Base-by-base conservation (phyloP, 1,140 invertebrate genomes). In the Achatina immaculata region DNA sequence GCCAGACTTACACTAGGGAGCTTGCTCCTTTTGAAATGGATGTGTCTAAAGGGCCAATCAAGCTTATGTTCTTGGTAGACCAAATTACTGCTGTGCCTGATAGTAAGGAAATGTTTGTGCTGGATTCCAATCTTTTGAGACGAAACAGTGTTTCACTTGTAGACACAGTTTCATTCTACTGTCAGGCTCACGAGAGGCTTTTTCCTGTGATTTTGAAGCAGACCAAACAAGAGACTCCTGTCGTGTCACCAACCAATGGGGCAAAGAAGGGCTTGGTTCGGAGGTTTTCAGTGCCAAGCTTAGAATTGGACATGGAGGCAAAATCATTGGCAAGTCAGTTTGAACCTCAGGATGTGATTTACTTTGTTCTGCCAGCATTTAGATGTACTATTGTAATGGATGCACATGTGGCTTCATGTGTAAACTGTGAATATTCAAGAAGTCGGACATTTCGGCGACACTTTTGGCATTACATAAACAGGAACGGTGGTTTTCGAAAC, bases 351-450 rank as follows among this genome's bases (percentile, higher is more conserved):
- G 42, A 42, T 45, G 7, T 83, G 38, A 45, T 83, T 68, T 81
- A 81, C 31, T 78, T 77, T 73, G 71, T 85, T 0, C 58, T 76
- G 36, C 83, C 85, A 19, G 78, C 40, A 11, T 51, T 45, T 36
- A 48, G 80, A 72, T 51, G 79, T n/a, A 75, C 42, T 3, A 51
- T 85, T 21, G 7, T 75, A n/a, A 24, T 84, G n/a, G 84, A 85
- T 76, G 84, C 84, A 16, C 84, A 87, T 82, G 31, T 85, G 0
- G 86, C 83, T 1, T 83, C 83, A 42, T 84, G 82, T 85, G 48
- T 84, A 1, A 36, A 45, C 4, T 68, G 28, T 58, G 83, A 85
- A 48, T 48, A 83, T 14, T 74, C 71, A 45, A 42, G 73, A 40
- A 83, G 79, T 31, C 34, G 45, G 51, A 81, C 31, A 48, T 87